These are phyloP conservation scores for Bactericera cockerelli DNA, from an alignment of 1,140 invertebrate species.

Conservation along the genomic window DNA sequence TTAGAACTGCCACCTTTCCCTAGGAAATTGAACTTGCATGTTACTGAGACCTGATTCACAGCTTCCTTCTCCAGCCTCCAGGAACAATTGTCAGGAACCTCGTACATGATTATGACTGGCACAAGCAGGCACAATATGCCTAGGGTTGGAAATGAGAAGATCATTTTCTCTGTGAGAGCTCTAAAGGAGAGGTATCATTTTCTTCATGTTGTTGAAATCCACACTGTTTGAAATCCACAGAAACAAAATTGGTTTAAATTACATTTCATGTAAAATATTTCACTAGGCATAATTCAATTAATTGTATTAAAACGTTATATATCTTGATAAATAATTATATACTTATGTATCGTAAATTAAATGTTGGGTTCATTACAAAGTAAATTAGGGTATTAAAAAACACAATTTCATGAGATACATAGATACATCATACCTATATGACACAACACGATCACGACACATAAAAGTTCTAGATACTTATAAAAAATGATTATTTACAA, in stretches of 20 bases:
- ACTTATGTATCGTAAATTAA: no score
- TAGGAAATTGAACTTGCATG: background rate
- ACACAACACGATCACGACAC: background rate
- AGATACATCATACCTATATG: background rate
- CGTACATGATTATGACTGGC: background rate
- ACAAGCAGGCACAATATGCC: background rate
- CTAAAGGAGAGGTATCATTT: background rate
- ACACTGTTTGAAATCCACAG: background rate
- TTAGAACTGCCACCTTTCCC: background rate
- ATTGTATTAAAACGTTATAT: background rate
- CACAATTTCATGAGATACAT: no score
- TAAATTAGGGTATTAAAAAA: background rate
- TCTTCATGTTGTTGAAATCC: background rate
- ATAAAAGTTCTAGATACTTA: background rate
- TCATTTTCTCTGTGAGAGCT: background rate
- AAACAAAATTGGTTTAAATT: no score
- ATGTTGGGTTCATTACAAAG: no score
- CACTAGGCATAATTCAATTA: background rate
- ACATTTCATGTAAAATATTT: background rate
- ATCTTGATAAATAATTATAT: background rate
- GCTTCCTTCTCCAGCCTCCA: background rate
- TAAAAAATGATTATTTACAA: no score
- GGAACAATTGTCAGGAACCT: slow-evolving; percentile 1
- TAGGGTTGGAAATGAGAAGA: background rate
- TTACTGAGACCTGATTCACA: background rate